These are phyloP conservation scores for Nymphalis io DNA, from an alignment of 1,140 invertebrate genomes.

Conservation along the genomic window DNA sequence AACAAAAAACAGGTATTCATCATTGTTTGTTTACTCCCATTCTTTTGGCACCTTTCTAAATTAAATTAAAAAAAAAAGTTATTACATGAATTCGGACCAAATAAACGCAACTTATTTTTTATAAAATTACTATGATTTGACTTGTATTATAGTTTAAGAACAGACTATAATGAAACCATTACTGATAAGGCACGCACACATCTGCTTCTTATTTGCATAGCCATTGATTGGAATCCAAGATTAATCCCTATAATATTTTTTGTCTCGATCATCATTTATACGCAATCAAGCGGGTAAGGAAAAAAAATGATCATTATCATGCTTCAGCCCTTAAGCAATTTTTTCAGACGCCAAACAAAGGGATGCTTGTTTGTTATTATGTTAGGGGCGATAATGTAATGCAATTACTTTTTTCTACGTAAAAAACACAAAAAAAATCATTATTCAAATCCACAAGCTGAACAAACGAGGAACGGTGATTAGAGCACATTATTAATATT, in stretches of 20 bases:
- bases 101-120: too few relatives aligned
- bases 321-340: conserved; percentile 79
- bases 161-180: conserved; percentile 30
- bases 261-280: conserved; percentile 76
- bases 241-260: conserved; percentile 77
- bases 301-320: conserved; percentile 79
- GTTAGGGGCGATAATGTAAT: conserved; percentile 79
- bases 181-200: conserved; percentile 57
- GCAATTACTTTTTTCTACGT: conserved; percentile 73
- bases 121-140: neutral
- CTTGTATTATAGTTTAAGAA: conserved; percentile 16
- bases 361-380: conserved; percentile 76
- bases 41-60: too few relatives aligned
- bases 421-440: conserved; percentile 69
- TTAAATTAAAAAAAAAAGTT: too few relatives aligned
- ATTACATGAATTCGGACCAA: too few relatives aligned
- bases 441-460: conserved; percentile 79
- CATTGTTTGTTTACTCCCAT: too few relatives aligned
- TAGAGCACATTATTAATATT: conserved; percentile 52
- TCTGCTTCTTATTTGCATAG: conserved; percentile 76
- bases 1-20: too few relatives aligned
- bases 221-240: conserved; percentile 71
- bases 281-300: conserved; percentile 67
- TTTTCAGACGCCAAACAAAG: conserved; percentile 78
- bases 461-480: conserved; percentile 62